phyloP scores from a whole-genome alignment of 2,888 invertebrate species.

The Hypsopygia costalis region DNA sequence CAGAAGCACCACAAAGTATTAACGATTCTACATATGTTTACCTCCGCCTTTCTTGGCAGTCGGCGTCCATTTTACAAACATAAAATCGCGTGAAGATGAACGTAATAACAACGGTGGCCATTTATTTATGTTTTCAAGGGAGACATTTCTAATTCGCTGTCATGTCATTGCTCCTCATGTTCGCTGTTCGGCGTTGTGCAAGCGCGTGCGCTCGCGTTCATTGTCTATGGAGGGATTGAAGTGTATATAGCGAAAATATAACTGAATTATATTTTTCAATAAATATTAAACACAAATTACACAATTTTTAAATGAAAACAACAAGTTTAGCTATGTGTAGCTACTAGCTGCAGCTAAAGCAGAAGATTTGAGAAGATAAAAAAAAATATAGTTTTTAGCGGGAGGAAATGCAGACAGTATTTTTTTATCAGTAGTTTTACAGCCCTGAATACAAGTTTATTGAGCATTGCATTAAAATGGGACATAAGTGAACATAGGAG shows the following conservation, averaged over 20 bases:
- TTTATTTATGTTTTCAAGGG: constrained; percentile 73
- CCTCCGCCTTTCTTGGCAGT: constrained; percentile 49
- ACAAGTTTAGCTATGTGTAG: too few relatives aligned
- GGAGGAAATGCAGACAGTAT: too few relatives aligned
- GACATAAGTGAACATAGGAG: too few relatives aligned
- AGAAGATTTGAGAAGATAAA: too few relatives aligned
- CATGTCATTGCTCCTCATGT: constrained; percentile 27
- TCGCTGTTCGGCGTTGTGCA: constrained; percentile 34
- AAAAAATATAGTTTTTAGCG: too few relatives aligned
- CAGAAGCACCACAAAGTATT: neutral
- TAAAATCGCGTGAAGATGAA: constrained; percentile 59
- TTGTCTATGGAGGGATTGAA: constrained; percentile 10
- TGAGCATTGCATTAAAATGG: too few relatives aligned
- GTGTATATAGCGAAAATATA: neutral
- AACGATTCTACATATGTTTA: constrained; percentile 26
- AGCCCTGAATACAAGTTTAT: too few relatives aligned
- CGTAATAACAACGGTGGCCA: constrained; percentile 76
- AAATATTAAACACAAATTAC: too few relatives aligned
- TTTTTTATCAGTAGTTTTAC: too few relatives aligned
- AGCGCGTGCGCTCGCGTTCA: constrained; percentile 9
- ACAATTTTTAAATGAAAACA: too few relatives aligned
- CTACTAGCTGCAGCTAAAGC: too few relatives aligned
- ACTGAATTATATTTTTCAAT: constrained; percentile 6
- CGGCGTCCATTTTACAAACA: constrained; percentile 76
- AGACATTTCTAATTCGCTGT: constrained; percentile 55